Base-by-base conservation (phyloP, 2,888 invertebrate genomes). In the Monochamus alternatus region DNA sequence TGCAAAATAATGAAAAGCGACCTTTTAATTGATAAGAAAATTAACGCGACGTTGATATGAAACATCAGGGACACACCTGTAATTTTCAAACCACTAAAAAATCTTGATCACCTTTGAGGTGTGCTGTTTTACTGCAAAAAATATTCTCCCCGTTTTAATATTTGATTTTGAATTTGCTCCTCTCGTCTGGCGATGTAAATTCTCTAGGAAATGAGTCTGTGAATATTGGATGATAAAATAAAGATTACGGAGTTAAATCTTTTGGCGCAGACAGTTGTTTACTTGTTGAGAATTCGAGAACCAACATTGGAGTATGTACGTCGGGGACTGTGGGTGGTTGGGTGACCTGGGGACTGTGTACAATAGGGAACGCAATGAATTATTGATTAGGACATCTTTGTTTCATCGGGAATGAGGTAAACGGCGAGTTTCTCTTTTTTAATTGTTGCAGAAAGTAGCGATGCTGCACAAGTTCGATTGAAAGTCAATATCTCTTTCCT, bases 301-400 rank as follows among this genome's bases (percentile, higher is more conserved):
- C 31, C 31, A 60, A 60, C 32, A 60, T 60, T 60, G n/a, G 38
- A 60, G 60, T 60, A 60, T 30, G 30, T 60, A 60, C 60, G 30
- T 60, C 9, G 32, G 60, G 38, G 60, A 12, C 22, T 32, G 14
- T 60, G 14, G 55, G n/a, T 14, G 58, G 58, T 4, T 60, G 12
- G 60, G n/a, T 60, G 60, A 38, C 3, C 10, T 1, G 12, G 38
- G 14, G 31, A n/a, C 60, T 22, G 22, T 22, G 22, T 22, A 22
- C 22, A 22, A 22, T 22, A 22, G 32, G 31, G 32, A 60, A 60
- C 14, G 38, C 60, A 60, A 60, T 60, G 60, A 60, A 60, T 60
- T 60, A 60, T 60, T 60, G 60, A 60, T 60, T 60, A 60, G 60
- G 32, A 1, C 60, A 60, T 60, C 32, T n/a, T 60, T 38, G 60